Evolutionary conservation across 2,888 invertebrate genomes (phyloP), one percentile per base, ranked within the genome.

Genomic region (Spialia ferax): DNA sequence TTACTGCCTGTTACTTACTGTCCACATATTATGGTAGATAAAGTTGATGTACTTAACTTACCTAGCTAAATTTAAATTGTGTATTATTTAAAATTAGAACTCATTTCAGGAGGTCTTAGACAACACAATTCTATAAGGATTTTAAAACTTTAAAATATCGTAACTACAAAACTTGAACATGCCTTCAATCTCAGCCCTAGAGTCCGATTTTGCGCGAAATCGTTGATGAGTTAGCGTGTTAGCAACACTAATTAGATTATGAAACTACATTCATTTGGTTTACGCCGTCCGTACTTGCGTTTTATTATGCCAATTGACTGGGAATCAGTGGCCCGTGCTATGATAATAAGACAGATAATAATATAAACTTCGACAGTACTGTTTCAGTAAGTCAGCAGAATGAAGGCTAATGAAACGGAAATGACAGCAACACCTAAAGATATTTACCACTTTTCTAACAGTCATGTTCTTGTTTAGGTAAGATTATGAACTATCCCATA

Each of bases 241-340:
- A 57, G 64, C 59, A 63, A 11, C 38, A 20, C 20, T 69, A 68
- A 65, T 68, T 23, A 68, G 63, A 65, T 71, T 71, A 65, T 35
- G 69, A 68, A 69, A 71, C 64, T 22, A 13, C 65, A 48, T 13
- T 66, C 65, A 48, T 13, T 66, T 54, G 20, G 48, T 62, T 22
- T 52, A 62, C 20, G 59, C 5, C 15, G 15, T 15, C 15, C 59
- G 52, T 61, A 61, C 42, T 60, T 54, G 45, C 54, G 59, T 52
- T 56, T 64, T 23, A 55, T 68, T 63, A 59, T 38, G 45, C 50
- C 35, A 20, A 59, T 48, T 70, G 45, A 13, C 11, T 66, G 42
- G 45, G 59, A 71, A 61, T 72, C 68, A 70, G 68, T 52, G 35
- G 59, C 50, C 42, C 59, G 68, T 62, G 50, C 50, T 32, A 61